phyloP scores from a whole-genome alignment of 2,888 invertebrate genomes.

The Pseudoips prasinana region DNA sequence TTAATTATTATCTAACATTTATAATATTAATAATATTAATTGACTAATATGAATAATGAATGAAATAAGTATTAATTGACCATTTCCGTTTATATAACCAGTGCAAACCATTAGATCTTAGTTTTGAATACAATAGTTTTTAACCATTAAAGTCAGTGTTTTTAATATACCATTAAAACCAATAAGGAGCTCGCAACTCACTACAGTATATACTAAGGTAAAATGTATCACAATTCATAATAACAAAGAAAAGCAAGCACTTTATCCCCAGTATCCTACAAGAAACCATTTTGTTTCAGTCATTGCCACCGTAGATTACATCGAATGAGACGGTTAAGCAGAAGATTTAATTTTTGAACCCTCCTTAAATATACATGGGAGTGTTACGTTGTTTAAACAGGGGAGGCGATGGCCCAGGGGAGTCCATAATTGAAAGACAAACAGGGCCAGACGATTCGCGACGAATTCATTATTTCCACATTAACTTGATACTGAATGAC shows the following conservation, averaged over 20 bases:
- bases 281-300: constrained; percentile 13
- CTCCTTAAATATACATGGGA: constrained; percentile 67
- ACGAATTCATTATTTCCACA: constrained; percentile 76
- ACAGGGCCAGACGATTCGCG: constrained; percentile 70
- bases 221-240: too few species aligned
- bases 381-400: constrained; percentile 64
- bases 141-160: too few species aligned
- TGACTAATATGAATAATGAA: too few species aligned
- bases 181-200: too few species aligned
- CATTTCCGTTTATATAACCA: too few species aligned
- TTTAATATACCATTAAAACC: too few species aligned
- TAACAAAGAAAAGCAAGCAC: background rate
- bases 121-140: too few species aligned
- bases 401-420: constrained; percentile 46
- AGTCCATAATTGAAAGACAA: constrained; percentile 79
- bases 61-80: too few species aligned
- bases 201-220: too few species aligned
- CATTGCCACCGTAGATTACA: constrained; percentile 54
- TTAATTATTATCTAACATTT: too few species aligned
- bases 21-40: too few species aligned
- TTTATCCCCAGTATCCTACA: background rate
- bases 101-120: too few species aligned
- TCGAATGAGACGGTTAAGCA: constrained; percentile 47
- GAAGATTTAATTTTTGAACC: constrained; percentile 71
- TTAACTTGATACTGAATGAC: constrained; percentile 55